A percentile compares a stretch with the other conserved stretches of the same genome.
These are phyloP conservation scores for Brachyistius frenatus DNA, from an alignment of 2,113 vertebrate genomes.

Conservation along the genomic window DNA sequence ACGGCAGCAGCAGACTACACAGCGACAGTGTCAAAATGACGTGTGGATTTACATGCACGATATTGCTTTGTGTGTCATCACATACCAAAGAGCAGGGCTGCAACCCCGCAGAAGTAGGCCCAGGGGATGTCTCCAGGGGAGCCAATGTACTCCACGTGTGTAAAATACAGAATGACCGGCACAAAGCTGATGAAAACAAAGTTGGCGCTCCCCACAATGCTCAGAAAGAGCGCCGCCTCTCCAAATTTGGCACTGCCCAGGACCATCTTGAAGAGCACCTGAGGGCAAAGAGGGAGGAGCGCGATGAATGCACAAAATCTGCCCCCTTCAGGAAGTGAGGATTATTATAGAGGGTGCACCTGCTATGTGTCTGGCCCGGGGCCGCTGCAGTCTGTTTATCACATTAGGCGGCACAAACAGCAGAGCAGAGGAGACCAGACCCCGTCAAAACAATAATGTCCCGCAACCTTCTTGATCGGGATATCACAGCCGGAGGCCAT, in stretches of 20 bases:
- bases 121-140: slow-evolving; percentile 89
- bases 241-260: slow-evolving; percentile 97
- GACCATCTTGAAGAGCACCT: slow-evolving; percentile 98
- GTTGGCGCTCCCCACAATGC: slow-evolving; percentile 92
- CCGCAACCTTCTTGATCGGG: slow-evolving; percentile 39
- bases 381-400: slow-evolving; percentile 59
- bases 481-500: slow-evolving; percentile 32
- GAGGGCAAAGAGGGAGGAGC: slow-evolving; percentile 38
- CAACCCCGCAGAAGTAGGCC: slow-evolving; percentile 93
- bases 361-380: slow-evolving; percentile 51
- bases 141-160: slow-evolving; percentile 93
- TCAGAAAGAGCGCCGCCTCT: slow-evolving; percentile 96
- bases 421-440: slow-evolving; percentile 40
- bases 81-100: slow-evolving; percentile 92
- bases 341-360: slow-evolving; percentile 30
- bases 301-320: slow-evolving; percentile 21
- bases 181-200: slow-evolving; percentile 92
- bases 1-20: not conserved
- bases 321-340: slow-evolving; percentile 36
- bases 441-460: slow-evolving; percentile 51
- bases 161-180: slow-evolving; percentile 95
- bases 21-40: not conserved
- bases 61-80: not conserved
- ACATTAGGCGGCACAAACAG: slow-evolving; percentile 61
- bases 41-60: not conserved